These are phyloP conservation scores for Silurus asotus DNA, from an alignment of 2,113 vertebrate genomes.

Conservation along the genomic window DNA sequence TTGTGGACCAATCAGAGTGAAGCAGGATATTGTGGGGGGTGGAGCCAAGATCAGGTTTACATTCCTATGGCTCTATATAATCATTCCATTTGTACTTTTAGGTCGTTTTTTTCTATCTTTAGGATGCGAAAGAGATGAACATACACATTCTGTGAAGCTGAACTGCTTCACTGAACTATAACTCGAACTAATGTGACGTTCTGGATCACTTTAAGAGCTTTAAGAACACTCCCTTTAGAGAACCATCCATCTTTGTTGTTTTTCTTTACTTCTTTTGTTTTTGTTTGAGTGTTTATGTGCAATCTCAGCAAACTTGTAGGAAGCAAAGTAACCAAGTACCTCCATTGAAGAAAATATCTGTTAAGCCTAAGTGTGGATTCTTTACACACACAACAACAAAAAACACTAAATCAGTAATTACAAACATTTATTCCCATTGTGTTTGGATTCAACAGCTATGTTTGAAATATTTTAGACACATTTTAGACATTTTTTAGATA, in stretches of 20 bases:
- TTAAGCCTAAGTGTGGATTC: neutral
- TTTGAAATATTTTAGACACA: no score
- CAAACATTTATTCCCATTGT: neutral
- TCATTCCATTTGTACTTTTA: neutral
- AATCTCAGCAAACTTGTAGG: neutral
- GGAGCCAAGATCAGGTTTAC: constrained; percentile 23
- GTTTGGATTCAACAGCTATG: neutral
- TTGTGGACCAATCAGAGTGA: constrained; percentile 35
- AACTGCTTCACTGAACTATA: neutral
- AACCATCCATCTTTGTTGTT: neutral
- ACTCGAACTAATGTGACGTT: neutral
- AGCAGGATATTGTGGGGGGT: constrained; percentile 27
- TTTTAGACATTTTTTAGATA: no score
- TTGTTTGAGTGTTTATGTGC: neutral
- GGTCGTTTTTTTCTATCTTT: neutral
- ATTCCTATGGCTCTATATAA: constrained; percentile 25
- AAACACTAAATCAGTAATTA: neutral
- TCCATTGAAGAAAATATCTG: neutral
- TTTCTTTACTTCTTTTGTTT: neutral
- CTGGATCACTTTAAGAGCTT: neutral
- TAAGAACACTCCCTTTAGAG: neutral
- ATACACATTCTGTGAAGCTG: neutral
- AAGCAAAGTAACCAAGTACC: neutral
- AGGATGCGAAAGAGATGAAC: neutral
- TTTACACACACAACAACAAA: neutral